Percentiles rank a stretch among this genome's conserved stretches.
Evolutionary conservation across 2,113 vertebrate species (phyloP).

Genomic region (Larimichthys polyactis): DNA sequence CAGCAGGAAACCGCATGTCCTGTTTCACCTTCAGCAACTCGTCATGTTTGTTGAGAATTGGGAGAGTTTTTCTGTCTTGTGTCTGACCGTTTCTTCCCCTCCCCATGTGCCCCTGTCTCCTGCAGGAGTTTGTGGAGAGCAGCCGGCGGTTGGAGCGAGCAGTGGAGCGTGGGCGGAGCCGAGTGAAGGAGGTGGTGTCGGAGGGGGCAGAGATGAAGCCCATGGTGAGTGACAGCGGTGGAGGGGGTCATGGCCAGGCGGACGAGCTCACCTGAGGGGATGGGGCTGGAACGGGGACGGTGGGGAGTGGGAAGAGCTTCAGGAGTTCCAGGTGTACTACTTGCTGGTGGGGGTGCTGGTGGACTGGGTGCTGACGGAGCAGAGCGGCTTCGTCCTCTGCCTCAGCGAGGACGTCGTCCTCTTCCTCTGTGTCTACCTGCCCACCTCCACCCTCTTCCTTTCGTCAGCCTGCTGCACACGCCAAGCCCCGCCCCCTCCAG

Average conservation of each 20-base stretch:
- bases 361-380: conserved; percentile 93
- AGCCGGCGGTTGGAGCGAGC: conserved; percentile 92
- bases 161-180: conserved; percentile 88
- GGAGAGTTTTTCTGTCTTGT: background rate
- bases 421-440: conserved; percentile 94
- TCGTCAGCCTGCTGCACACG: conserved; percentile 89
- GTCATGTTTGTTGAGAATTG: background rate
- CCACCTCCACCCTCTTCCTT: conserved; percentile 94
- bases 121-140: conserved; percentile 97
- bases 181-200: conserved; percentile 85
- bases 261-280: conserved; percentile 60
- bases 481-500: conserved; percentile 74
- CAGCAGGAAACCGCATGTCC: too few relatives aligned
- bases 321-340: conserved; percentile 96
- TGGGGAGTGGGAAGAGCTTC: conserved; percentile 88
- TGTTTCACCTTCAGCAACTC: background rate
- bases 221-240: conserved; percentile 95
- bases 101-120: conserved; percentile 8
- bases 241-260: conserved; percentile 70
- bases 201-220: conserved; percentile 94
- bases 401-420: conserved; percentile 94
- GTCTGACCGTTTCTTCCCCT: background rate
- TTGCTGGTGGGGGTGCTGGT: conserved; percentile 92
- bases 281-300: conserved; percentile 67
- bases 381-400: conserved; percentile 87